A percentile compares a stretch with the other conserved stretches of the same genome.
phyloP scores from a whole-genome alignment of 1,140 invertebrate genomes.

The Dinothrombium tinctorium region DNA sequence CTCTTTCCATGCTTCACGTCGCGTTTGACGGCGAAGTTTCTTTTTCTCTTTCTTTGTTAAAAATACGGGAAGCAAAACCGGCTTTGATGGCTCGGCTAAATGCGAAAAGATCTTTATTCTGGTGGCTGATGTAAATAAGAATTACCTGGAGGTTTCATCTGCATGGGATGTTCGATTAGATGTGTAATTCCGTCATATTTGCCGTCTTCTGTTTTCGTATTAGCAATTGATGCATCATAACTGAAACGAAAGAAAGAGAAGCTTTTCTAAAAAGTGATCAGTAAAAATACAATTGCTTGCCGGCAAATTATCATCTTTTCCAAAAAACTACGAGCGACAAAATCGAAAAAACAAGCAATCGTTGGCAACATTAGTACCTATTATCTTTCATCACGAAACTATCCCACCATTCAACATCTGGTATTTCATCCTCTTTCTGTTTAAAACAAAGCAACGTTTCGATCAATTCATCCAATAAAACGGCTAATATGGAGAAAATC shows the following conservation, averaged over 20 bases:
- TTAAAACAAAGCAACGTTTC: too few species aligned
- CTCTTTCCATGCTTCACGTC: slow-evolving; percentile 86
- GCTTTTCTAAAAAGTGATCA: not conserved
- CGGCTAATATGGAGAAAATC: not conserved
- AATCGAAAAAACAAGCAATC: not conserved
- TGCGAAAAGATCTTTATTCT: too few species aligned
- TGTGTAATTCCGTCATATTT: slow-evolving; percentile 48
- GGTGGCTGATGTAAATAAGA: too few species aligned
- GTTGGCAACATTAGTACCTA: slow-evolving; percentile 21
- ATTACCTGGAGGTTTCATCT: slow-evolving; percentile 79
- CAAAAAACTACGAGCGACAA: too few species aligned
- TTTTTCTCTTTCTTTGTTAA: slow-evolving; percentile 92
- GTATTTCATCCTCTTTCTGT: slow-evolving; percentile 57
- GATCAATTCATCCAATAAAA: not conserved
- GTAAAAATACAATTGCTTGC: slow-evolving; percentile 6
- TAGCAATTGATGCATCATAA: slow-evolving; percentile 16
- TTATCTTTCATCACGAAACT: slow-evolving; percentile 51
- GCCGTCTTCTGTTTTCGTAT: slow-evolving; percentile 12
- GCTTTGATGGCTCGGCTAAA: slow-evolving; percentile 61
- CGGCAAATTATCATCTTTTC: too few species aligned
- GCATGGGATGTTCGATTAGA: slow-evolving; percentile 89
- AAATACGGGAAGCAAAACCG: slow-evolving; percentile 71
- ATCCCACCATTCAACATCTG: slow-evolving; percentile 98
- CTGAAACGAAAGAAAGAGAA: too few species aligned
- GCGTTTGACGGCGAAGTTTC: slow-evolving; percentile 84